Evolutionary conservation across 2,888 invertebrate genomes (phyloP).

Genomic region (Acanthopleura granulata): DNA sequence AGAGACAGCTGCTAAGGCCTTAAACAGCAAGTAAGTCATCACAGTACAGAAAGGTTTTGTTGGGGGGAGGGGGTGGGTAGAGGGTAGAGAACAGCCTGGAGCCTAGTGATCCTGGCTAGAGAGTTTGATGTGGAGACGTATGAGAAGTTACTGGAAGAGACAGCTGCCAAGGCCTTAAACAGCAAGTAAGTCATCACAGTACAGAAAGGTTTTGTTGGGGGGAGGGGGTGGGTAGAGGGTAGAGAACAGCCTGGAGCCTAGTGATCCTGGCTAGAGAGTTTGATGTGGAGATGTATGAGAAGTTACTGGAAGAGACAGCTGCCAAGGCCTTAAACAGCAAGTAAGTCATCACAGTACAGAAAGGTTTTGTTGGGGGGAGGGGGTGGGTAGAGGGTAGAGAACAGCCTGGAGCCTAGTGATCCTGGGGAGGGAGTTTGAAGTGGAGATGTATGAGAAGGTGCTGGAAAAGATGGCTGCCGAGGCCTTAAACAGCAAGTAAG

Average conservation of each 20-base stretch:
- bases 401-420: too few species aligned
- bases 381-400: too few species aligned
- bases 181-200: constrained; percentile 64
- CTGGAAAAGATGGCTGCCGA: constrained; percentile 64
- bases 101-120: constrained; percentile 31
- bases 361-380: not conserved
- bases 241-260: not conserved
- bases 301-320: constrained; percentile 64
- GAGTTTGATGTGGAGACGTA: constrained; percentile 57
- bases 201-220: too few species aligned
- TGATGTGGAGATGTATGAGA: constrained; percentile 60
- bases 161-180: constrained; percentile 60
- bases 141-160: constrained; percentile 65
- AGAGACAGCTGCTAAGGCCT: constrained; percentile 61
- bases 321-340: constrained; percentile 66
- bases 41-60: too few species aligned
- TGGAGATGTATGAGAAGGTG: constrained; percentile 60
- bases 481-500: constrained; percentile 68
- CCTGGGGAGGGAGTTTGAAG: constrained; percentile 53
- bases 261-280: constrained; percentile 33
- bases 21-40: constrained; percentile 67
- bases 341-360: too few species aligned
- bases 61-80: not conserved
- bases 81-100: constrained; percentile 31
- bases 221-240: not conserved